Percentiles rank a stretch among this genome's conserved stretches.
Conservation (phyloP, 2,888 invertebrate species). For the Ischnus inquisitorius region DNA sequence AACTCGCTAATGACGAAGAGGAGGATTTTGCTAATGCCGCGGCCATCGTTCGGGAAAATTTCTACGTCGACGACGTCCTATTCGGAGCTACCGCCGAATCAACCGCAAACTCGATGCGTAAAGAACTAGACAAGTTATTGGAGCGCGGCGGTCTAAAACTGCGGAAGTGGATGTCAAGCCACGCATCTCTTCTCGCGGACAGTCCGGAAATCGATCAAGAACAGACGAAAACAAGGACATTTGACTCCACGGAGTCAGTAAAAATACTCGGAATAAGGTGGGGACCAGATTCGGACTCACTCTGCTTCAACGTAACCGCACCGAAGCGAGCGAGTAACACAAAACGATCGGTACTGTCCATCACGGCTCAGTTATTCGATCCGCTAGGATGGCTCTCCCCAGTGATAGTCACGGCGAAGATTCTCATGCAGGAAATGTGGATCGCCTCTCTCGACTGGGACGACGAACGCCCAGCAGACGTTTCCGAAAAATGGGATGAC, state of each 20-base stretch:
- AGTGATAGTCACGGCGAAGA: conserved; percentile 44
- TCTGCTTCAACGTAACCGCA: conserved; percentile 2
- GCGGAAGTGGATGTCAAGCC: conserved; percentile 42
- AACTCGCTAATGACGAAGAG: conserved; percentile 64
- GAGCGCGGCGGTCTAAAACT: conserved; percentile 35
- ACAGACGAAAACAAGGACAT: conserved; percentile 9
- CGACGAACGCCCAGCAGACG: conserved; percentile 22
- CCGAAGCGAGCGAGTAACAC: not conserved
- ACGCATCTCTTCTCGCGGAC: not conserved
- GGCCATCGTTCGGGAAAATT: conserved; percentile 56
- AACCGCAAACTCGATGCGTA: not conserved
- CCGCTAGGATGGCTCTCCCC: conserved; percentile 26
- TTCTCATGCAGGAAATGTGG: conserved; percentile 59
- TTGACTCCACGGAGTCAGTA: conserved; percentile 18
- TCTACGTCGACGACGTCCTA: conserved; percentile 70
- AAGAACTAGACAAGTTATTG: conserved; percentile 29
- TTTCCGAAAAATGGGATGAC: conserved; percentile 29
- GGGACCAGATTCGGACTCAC: conserved; percentile 4
- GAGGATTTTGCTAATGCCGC: conserved; percentile 61
- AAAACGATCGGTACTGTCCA: conserved; percentile 18
- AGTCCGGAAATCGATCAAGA: conserved; percentile 7
- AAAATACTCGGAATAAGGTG: conserved; percentile 40
- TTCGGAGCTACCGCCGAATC: conserved; percentile 22
- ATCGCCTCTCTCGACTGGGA: conserved; percentile 44
- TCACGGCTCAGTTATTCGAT: conserved; percentile 9